phyloP scores from a whole-genome alignment of 2,888 invertebrate genomes.

The Clistopyga incitator region DNA sequence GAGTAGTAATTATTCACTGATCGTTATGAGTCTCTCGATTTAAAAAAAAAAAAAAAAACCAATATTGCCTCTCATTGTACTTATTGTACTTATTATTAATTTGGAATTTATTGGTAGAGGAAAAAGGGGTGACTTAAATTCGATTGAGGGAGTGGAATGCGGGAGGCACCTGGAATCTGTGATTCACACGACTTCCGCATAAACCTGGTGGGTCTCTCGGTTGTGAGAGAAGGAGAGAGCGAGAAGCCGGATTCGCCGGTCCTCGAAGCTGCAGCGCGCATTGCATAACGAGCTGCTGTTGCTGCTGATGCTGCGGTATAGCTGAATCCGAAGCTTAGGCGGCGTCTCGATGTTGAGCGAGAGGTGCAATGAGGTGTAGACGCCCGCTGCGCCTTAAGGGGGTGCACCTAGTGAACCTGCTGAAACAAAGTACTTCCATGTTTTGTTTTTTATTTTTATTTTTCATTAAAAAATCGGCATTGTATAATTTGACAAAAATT shows the following conservation, averaged over 20 bases:
- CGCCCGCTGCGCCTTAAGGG: not conserved
- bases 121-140: not conserved
- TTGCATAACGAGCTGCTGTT: constrained; percentile 75
- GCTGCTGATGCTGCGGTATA: constrained; percentile 43
- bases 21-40: too few relatives aligned
- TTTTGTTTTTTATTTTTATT: too few relatives aligned
- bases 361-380: constrained; percentile 15
- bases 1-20: too few relatives aligned
- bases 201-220: constrained; percentile 45
- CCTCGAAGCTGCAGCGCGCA: constrained; percentile 52
- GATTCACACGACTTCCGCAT: constrained; percentile 59
- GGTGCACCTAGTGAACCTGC: too few relatives aligned
- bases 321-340: constrained; percentile 42
- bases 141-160: constrained; percentile 22
- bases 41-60: too few relatives aligned
- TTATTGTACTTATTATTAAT: too few relatives aligned
- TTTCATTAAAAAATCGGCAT: too few relatives aligned
- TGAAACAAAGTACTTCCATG: too few relatives aligned
- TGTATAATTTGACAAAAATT: too few relatives aligned
- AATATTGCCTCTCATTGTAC: not conserved
- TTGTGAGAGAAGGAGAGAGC: constrained; percentile 10
- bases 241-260: constrained; percentile 61
- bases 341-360: constrained; percentile 35
- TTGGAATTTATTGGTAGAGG: not conserved
- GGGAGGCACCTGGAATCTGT: constrained; percentile 55